These are phyloP conservation scores for Holotrichia oblita DNA, from an alignment of 1,140 invertebrate genomes.

Conservation along the genomic window DNA sequence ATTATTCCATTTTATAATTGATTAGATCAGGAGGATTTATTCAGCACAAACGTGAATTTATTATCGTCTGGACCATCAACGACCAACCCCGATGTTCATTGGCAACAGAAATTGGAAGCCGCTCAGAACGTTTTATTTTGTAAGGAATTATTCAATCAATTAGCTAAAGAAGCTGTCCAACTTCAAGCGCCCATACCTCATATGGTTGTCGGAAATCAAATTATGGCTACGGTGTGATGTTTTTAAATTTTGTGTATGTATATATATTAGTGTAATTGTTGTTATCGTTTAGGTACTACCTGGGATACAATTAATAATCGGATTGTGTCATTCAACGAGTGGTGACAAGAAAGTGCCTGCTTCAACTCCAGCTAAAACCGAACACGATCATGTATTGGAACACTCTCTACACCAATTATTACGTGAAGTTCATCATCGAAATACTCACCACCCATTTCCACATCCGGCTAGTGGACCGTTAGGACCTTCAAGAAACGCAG, in stretches of 20 bases:
- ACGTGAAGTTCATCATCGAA: conserved; percentile 90
- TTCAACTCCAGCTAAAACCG: conserved; percentile 70
- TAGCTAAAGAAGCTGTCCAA: conserved; percentile 94
- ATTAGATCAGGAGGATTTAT: conserved; percentile 83
- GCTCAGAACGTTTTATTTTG: conserved; percentile 98
- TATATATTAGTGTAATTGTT: conserved; percentile 46
- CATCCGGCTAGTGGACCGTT: conserved; percentile 93
- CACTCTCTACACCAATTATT: conserved; percentile 95
- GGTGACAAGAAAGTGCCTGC: conserved; percentile 66
- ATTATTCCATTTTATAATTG: conserved; percentile 14
- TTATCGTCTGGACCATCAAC: conserved; percentile 70
- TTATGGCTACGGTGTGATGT: conserved; percentile 88
- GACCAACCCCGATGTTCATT: conserved; percentile 81
- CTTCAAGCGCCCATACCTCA: conserved; percentile 92
- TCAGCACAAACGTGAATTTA: conserved; percentile 79
- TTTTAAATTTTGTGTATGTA: not conserved
- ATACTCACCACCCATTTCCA: conserved; percentile 92
- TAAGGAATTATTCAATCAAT: conserved; percentile 94
- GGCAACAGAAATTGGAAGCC: conserved; percentile 94
- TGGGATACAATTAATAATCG: conserved; percentile 87
- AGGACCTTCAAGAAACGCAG: conserved; percentile 90
- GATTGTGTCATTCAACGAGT: conserved; percentile 79
- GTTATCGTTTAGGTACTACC: conserved; percentile 78
- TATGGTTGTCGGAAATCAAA: conserved; percentile 96
- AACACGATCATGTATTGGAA: conserved; percentile 95